phyloP scores from a whole-genome alignment of 2,113 vertebrate species.

The Myotis brandtii region DNA sequence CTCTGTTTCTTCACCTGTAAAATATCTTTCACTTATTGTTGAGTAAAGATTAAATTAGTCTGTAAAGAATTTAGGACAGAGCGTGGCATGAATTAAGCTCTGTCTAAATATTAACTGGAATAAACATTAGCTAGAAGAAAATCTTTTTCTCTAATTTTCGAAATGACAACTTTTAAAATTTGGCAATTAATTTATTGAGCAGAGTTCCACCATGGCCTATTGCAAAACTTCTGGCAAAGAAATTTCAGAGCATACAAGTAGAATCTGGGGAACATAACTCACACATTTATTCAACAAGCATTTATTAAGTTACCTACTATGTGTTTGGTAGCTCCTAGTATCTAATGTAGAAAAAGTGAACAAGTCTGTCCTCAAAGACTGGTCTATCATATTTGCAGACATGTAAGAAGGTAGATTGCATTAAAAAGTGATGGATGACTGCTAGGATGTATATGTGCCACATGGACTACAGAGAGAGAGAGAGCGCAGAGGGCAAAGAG shows the following conservation, averaged over 20 bases:
- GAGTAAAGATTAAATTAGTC: not conserved
- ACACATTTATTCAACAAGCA: not conserved
- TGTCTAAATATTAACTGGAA: not conserved
- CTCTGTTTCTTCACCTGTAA: not conserved
- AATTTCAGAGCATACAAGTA: not conserved
- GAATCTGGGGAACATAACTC: not conserved
- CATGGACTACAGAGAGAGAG: fast-evolving
- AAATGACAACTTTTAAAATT: slow-evolving; percentile 36
- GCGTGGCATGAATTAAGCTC: not conserved
- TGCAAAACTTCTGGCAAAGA: not conserved
- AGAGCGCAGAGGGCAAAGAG: fast-evolving
- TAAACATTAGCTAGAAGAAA: not conserved
- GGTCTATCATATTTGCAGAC: not conserved
- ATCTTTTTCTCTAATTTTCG: slow-evolving; percentile 17
- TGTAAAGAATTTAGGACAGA: slow-evolving; percentile 1
- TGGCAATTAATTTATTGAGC: slow-evolving; percentile 28
- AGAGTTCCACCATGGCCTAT: not conserved
- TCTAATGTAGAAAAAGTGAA: not conserved
- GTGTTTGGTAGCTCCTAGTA: not conserved
- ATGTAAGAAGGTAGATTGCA: not conserved
- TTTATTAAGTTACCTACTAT: not conserved
- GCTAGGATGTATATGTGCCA: not conserved
- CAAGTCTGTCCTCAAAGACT: not conserved
- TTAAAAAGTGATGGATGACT: not conserved
- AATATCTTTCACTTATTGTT: not conserved